Base-by-base conservation (phyloP, 23 tunicate species). In the Diplosoma virens region DNA sequence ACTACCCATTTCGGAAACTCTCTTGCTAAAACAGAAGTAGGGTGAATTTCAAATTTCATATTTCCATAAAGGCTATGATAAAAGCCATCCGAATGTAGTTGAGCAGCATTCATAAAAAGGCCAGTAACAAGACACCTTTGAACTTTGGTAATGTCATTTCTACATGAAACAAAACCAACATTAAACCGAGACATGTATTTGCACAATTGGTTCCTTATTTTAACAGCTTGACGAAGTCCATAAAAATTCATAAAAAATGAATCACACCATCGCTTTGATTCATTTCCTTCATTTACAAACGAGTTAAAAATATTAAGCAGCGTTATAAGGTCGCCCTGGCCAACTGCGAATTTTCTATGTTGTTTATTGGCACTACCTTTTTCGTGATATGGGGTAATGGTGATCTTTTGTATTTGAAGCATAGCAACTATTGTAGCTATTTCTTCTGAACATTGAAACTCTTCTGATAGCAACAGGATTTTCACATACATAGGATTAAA, bases 61-160 rank as follows among this genome's bases (percentile, higher is more conserved):
- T 78, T 67, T 25, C 68, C 76, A 34, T 82, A 69, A 25, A 93
- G 66, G 18, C 94, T 47, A 16, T 60, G 72, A 60, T 93, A 93
- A 28, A 65, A 59, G 1, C 98, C 98, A 53, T 93, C 98, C 22
- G 37, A 28, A 9, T 82, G 85, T 33, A 93, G 54, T 29, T 67
- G 76, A 1, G 98, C 98, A 3, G 93, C 94, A 71, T 93, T 93
- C 30, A 81, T 66, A 55, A 93, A 93, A 32, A 93, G 78, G 9
- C 94, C 98, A 0, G 94, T 76, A 1, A 80, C 79, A 2, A 93
- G 90, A 63, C 94, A 86, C 26, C 75, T 58, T 47, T 79, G 88
- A 24, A 93, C 35, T 36, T 63, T 82, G 9, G 37, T 54, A 41
- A 90, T 66, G 30, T 93, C 89, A 26, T 50, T 60, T 20, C 47